Evolutionary conservation across 2,113 vertebrate species (phyloP).

Genomic region (Falcunculus frontatus): DNA sequence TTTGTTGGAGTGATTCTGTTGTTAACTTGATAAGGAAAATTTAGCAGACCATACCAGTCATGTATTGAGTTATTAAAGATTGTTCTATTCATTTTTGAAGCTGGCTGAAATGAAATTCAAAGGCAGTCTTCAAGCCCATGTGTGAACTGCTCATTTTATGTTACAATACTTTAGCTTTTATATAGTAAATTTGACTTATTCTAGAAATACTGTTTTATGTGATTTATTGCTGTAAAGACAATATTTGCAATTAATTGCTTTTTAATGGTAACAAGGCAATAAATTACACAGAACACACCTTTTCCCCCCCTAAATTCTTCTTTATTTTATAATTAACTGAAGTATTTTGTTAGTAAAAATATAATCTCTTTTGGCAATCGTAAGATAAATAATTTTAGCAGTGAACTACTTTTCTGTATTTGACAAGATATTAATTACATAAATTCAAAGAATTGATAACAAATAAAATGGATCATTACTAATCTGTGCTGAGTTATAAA

Average conservation of each 20-base stretch:
- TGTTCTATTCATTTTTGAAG: background rate
- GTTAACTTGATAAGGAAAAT: background rate
- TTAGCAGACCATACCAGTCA: background rate
- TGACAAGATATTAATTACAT: background rate
- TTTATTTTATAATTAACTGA: background rate
- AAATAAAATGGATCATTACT: background rate
- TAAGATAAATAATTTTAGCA: background rate
- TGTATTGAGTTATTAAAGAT: background rate
- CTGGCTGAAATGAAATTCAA: background rate
- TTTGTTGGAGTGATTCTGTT: background rate
- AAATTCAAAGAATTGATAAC: background rate
- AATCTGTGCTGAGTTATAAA: background rate
- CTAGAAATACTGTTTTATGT: background rate
- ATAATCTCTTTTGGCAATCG: background rate
- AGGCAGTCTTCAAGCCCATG: background rate
- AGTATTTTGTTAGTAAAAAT: background rate
- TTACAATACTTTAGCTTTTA: background rate
- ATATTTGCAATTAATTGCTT: background rate
- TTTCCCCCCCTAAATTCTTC: fast-evolving
- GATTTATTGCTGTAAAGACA: background rate
- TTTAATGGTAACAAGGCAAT: background rate
- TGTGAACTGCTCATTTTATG: background rate
- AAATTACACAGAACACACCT: background rate
- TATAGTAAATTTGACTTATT: background rate
- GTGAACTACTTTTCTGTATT: background rate